Evolutionary conservation across 2,888 invertebrate genomes (phyloP).

Genomic region (Frankliniella fusca): DNA sequence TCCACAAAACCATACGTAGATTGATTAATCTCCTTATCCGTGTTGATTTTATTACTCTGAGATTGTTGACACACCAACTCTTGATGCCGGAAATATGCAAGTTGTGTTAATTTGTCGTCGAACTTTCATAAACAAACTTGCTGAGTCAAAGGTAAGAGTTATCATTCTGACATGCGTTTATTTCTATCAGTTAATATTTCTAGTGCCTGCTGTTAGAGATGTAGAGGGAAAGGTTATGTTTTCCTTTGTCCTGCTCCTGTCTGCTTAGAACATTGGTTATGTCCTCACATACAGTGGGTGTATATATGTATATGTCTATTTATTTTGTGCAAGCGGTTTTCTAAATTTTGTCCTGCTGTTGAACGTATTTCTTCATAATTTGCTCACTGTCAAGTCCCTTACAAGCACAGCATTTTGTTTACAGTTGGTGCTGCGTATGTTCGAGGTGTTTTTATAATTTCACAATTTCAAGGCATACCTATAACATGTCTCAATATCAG

Average conservation of each 20-base stretch:
- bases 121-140: background rate
- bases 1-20: too few relatives aligned
- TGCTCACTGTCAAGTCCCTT: too few relatives aligned
- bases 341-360: slow-evolving; percentile 20
- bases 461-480: background rate
- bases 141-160: background rate
- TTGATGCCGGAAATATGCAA: background rate
- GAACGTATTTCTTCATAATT: too few relatives aligned
- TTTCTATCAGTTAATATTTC: background rate
- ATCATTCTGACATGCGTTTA: background rate
- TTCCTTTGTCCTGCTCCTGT: background rate
- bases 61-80: background rate
- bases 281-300: background rate
- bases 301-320: too few relatives aligned
- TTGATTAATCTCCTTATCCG: background rate
- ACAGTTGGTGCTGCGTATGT: background rate
- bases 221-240: background rate
- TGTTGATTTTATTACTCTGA: background rate
- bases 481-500: slow-evolving; percentile 53
- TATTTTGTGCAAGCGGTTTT: slow-evolving; percentile 18
- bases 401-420: too few relatives aligned
- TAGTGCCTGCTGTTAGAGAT: too few relatives aligned
- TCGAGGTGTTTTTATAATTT: slow-evolving; percentile 8
- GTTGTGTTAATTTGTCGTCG: background rate
- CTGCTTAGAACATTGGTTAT: background rate